These are phyloP conservation scores for Hymenopus coronatus DNA, from an alignment of 2,888 invertebrate species.

Conservation along the genomic window DNA sequence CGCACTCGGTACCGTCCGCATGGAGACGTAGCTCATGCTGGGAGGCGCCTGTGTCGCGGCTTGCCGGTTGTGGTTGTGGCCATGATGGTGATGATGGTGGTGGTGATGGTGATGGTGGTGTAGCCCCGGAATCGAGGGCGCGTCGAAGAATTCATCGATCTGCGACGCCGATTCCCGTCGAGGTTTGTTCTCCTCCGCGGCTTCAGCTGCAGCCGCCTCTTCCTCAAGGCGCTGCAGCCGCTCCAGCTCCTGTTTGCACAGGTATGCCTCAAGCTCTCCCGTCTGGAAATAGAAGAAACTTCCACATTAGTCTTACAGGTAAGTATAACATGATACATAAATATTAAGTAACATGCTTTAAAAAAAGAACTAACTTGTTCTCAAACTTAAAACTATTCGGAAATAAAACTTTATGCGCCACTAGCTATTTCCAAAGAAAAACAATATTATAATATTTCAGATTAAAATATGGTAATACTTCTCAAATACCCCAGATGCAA, in stretches of 20 bases:
- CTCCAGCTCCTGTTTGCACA: slow-evolving; percentile 73
- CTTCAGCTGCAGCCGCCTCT: slow-evolving; percentile 48
- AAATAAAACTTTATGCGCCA: too few relatives aligned
- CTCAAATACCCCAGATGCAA: too few relatives aligned
- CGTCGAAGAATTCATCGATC: slow-evolving; percentile 66
- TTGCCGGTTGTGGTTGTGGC: slow-evolving; percentile 16
- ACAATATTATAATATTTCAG: too few relatives aligned
- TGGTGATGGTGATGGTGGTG: slow-evolving; percentile 35
- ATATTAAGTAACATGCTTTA: not conserved
- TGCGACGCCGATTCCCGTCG: slow-evolving; percentile 59
- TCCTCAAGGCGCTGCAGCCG: slow-evolving; percentile 61
- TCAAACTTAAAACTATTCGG: too few relatives aligned
- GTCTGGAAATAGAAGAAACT: slow-evolving; percentile 53
- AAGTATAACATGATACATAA: not conserved
- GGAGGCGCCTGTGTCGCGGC: not conserved
- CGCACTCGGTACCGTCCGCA: slow-evolving; percentile 51
- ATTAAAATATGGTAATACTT: too few relatives aligned
- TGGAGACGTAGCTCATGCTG: slow-evolving; percentile 54
- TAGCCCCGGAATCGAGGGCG: slow-evolving; percentile 39
- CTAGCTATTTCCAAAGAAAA: too few relatives aligned
- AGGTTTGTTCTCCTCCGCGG: slow-evolving; percentile 47
- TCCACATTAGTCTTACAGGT: not conserved
- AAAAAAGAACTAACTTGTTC: not conserved
- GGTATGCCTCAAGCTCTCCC: slow-evolving; percentile 75
- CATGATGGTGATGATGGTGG: slow-evolving; percentile 26